Evolutionary conservation across 2,113 vertebrate genomes (phyloP).

Genomic region (Otis tarda): DNA sequence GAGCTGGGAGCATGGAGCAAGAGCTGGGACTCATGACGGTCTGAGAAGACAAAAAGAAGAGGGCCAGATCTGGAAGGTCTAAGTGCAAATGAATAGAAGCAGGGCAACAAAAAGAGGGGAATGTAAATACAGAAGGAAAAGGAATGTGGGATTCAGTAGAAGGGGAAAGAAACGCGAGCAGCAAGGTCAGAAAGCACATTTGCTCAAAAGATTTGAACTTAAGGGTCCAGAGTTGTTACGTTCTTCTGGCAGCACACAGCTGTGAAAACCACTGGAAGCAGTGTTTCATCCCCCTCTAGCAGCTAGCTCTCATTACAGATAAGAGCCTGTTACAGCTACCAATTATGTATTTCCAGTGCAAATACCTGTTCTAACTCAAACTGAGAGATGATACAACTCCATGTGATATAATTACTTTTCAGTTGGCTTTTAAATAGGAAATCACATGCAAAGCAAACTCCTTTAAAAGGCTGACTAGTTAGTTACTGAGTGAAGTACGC

Average conservation of each 20-base stretch:
- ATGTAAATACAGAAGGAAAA: background rate
- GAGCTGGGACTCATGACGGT: background rate
- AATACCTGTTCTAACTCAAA: constrained; percentile 3
- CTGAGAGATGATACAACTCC: background rate
- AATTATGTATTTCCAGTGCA: background rate
- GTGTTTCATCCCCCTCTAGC: background rate
- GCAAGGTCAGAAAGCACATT: background rate
- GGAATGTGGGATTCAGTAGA: background rate
- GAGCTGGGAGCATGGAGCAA: background rate
- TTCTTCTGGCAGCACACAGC: background rate
- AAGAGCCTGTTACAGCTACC: background rate
- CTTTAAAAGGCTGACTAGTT: background rate
- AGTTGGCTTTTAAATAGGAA: background rate
- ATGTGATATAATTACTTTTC: background rate
- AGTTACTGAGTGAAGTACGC: background rate
- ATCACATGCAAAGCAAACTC: background rate
- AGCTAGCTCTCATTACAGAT: background rate
- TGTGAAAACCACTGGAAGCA: background rate
- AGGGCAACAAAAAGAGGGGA: background rate
- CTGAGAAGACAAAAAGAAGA: background rate
- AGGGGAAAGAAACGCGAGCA: background rate
- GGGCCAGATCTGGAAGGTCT: background rate
- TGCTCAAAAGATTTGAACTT: background rate
- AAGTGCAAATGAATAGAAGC: background rate
- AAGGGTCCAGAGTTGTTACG: background rate